A percentile compares a stretch with the other conserved stretches of the same genome.
Conservation (phyloP, 2,113 vertebrate genomes). For the Hemibagrus wyckioides region DNA sequence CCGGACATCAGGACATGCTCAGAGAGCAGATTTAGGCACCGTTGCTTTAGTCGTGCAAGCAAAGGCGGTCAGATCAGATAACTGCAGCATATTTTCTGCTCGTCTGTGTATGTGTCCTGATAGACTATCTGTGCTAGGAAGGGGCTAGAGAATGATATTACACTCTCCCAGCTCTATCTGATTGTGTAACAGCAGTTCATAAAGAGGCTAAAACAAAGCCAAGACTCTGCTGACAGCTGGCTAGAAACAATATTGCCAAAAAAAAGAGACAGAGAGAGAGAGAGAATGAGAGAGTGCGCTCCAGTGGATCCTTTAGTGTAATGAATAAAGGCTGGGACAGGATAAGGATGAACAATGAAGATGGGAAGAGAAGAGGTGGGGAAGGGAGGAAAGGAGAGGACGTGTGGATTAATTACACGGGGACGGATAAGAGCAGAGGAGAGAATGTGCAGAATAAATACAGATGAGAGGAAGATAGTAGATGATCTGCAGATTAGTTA, state of each 20-base stretch:
- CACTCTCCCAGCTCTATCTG: not conserved
- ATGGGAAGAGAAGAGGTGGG: not conserved
- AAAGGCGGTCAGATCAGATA: constrained; percentile 1
- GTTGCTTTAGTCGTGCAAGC: not conserved
- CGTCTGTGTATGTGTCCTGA: not conserved
- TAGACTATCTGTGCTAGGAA: not conserved
- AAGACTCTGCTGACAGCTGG: not conserved
- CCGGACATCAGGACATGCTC: not conserved
- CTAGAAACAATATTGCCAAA: not conserved
- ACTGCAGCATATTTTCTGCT: not conserved
- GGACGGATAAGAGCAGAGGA: not conserved
- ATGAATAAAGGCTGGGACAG: not conserved
- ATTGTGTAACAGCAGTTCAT: constrained; percentile 13
- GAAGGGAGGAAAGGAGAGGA: constrained; percentile 9
- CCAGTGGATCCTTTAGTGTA: not conserved
- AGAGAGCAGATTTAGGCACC: not conserved
- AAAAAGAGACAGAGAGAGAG: not conserved
- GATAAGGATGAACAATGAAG: constrained; percentile 8
- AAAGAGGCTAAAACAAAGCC: constrained; percentile 24
- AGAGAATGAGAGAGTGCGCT: not conserved
- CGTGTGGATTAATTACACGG: constrained; percentile 17
- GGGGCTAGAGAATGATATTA: not conserved
- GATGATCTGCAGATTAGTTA: constrained; percentile 1
- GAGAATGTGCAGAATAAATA: constrained; percentile 15
- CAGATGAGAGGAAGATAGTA: constrained; percentile 16